Conservation (phyloP, 2,113 vertebrate genomes). For the Alouatta palliata region DNA sequence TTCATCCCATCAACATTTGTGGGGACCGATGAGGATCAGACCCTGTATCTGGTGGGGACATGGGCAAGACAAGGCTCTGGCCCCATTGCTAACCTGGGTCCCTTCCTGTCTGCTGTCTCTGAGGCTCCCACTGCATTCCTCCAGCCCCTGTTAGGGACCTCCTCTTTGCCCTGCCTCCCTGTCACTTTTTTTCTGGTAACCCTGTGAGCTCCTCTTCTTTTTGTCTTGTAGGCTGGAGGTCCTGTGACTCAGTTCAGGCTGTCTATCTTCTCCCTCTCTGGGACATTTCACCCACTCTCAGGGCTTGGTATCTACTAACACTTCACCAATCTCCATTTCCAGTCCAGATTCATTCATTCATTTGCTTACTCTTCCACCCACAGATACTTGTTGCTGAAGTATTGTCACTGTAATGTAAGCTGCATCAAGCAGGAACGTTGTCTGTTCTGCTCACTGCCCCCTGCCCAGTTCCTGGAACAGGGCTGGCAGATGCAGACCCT, state of each 20-base stretch:
- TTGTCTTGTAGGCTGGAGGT: not conserved
- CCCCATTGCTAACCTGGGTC: not conserved
- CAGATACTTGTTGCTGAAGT: not conserved
- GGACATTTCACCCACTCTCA: not conserved
- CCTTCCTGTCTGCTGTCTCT: not conserved
- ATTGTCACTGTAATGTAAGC: not conserved
- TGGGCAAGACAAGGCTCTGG: not conserved
- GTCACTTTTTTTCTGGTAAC: not conserved
- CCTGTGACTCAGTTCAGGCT: not conserved
- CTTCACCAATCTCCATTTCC: not conserved
- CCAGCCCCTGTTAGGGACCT: too few relatives aligned
- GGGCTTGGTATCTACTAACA: not conserved
- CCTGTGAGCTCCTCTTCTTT: not conserved
- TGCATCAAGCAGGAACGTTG: not conserved
- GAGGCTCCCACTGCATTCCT: not conserved
- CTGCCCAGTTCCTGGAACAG: not conserved
- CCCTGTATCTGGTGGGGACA: too few relatives aligned
- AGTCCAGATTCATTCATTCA: not conserved
- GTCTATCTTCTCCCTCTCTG: not conserved
- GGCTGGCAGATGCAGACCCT: not conserved
- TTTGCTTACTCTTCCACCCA: not conserved
- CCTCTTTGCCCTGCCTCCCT: not conserved
- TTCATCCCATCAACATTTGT: not conserved
- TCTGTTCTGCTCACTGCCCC: not conserved
- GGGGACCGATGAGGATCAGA: not conserved